Evolutionary conservation across 2,888 invertebrate species (phyloP).

Genomic region (Pristionchus arcanus): DNA sequence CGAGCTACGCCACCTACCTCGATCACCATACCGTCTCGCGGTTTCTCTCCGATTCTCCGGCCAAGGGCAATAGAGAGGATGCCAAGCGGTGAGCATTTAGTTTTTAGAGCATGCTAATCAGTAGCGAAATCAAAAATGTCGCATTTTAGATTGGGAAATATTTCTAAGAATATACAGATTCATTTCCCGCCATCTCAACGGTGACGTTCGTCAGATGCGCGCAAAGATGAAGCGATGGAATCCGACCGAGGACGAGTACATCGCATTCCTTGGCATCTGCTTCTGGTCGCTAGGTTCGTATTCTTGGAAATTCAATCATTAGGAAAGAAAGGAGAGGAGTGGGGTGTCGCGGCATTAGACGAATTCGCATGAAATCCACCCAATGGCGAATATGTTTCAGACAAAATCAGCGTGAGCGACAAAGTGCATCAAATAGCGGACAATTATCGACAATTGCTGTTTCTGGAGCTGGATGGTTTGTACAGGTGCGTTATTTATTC

Average conservation of each 20-base stretch:
- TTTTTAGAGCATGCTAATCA: neutral
- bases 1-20: neutral
- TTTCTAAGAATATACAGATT: neutral
- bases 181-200: neutral
- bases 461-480: neutral
- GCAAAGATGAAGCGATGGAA: neutral
- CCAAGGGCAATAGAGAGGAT: neutral
- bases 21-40: neutral
- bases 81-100: neutral
- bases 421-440: neutral
- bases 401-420: neutral
- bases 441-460: neutral
- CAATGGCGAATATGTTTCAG: too few species aligned
- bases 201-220: neutral
- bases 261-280: neutral
- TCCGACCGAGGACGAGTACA: neutral
- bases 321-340: too few species aligned
- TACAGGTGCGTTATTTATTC: too few species aligned
- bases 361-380: too few species aligned
- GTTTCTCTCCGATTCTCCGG: neutral
- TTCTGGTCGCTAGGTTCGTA: slow-evolving; percentile 14
- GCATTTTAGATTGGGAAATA: too few species aligned
- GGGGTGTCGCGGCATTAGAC: too few species aligned
- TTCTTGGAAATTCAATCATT: too few species aligned
- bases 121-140: too few species aligned